These are phyloP conservation scores for Fundulus diaphanus DNA, from an alignment of 2,797 vertebrate genomes.

Conservation along the genomic window DNA sequence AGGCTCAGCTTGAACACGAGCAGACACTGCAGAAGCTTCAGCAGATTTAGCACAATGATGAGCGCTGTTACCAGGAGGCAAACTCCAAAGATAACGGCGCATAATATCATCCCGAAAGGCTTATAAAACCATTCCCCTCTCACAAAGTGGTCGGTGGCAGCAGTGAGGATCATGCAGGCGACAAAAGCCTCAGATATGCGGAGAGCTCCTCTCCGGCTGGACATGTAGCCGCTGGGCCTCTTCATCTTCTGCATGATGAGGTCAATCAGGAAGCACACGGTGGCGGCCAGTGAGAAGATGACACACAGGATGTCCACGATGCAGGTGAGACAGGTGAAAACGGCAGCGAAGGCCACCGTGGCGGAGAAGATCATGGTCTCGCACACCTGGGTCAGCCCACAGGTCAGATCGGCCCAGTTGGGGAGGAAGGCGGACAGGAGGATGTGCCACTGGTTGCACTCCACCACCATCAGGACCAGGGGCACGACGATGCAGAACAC, in stretches of 20 bases:
- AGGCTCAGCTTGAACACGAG: background rate
- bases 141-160: conserved; percentile 1
- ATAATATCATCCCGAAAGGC: background rate
- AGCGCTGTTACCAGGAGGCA: conserved; percentile 1
- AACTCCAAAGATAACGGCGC: background rate
- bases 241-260: background rate
- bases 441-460: background rate
- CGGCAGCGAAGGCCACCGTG: background rate
- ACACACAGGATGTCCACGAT: background rate
- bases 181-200: background rate
- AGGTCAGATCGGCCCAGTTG: conserved; percentile 10
- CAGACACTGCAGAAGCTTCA: conserved; percentile 8
- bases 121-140: conserved; percentile 5
- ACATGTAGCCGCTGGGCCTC: background rate
- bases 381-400: conserved; percentile 4
- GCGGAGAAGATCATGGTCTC: background rate
- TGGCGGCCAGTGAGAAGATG: background rate
- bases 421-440: conserved; percentile 8
- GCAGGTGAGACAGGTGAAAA: conserved; percentile 10
- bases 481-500: conserved; percentile 5
- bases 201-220: conserved; percentile 2
- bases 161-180: conserved; percentile 9
- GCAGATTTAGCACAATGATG: conserved; percentile 12
- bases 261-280: background rate
- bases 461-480: background rate